These are phyloP conservation scores for Volucella zonaria DNA, from an alignment of 2,888 invertebrate genomes.

Conservation along the genomic window DNA sequence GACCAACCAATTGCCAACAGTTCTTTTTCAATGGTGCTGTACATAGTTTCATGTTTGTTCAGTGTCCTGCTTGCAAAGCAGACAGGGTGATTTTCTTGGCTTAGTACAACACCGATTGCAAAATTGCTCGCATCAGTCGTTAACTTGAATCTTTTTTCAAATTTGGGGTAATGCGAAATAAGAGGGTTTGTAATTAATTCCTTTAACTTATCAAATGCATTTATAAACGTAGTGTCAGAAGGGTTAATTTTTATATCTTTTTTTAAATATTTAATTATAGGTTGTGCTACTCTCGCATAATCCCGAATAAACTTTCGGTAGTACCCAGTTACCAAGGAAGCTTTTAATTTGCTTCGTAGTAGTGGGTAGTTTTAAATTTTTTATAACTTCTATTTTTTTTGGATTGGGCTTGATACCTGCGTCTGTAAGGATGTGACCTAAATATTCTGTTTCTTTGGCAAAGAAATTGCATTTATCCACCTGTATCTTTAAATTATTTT, in stretches of 20 bases:
- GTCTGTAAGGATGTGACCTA: slow-evolving; percentile 27
- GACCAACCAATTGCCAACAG: slow-evolving; percentile 39
- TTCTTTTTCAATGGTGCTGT: slow-evolving; percentile 36
- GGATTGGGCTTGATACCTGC: slow-evolving; percentile 23
- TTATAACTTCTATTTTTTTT: slow-evolving; percentile 23
- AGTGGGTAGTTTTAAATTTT: slow-evolving; percentile 21
- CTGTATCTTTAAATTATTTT: slow-evolving; percentile 40
- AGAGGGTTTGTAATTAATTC: slow-evolving; percentile 31
- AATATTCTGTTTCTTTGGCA: slow-evolving; percentile 36
- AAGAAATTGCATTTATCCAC: slow-evolving; percentile 38
- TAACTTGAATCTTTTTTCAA: slow-evolving; percentile 25
- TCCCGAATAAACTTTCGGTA: slow-evolving; percentile 20
- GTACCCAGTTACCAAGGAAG: slow-evolving; percentile 17
- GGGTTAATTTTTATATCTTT: slow-evolving; percentile 28
- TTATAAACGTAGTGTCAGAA: slow-evolving; percentile 7
- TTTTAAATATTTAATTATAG: slow-evolving; percentile 23
- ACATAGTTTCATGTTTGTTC: slow-evolving; percentile 21
- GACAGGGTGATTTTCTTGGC: slow-evolving; percentile 17
- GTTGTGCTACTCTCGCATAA: slow-evolving; percentile 34
- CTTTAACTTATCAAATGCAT: slow-evolving; percentile 28
- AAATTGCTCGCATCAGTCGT: slow-evolving; percentile 32
- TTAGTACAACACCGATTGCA: slow-evolving; percentile 19
- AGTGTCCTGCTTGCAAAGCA: slow-evolving; percentile 23
- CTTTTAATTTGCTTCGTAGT: slow-evolving; percentile 34
- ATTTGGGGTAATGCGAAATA: slow-evolving; percentile 41